Evolutionary conservation across 2,113 vertebrate genomes (phyloP).

Genomic region (Toxotes chatareus): DNA sequence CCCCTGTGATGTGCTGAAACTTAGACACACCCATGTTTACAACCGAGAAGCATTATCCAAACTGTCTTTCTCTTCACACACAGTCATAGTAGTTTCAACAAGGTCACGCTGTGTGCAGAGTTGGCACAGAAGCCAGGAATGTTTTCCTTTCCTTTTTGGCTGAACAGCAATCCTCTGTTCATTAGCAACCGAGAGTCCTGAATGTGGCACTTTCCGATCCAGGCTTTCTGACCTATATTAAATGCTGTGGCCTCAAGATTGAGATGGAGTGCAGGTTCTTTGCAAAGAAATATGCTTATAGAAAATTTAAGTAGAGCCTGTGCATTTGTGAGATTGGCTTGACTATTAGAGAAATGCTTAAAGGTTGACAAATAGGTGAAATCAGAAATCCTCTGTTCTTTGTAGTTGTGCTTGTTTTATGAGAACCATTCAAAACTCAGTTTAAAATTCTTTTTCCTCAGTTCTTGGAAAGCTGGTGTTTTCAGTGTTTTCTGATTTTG

Average conservation of each 20-base stretch:
- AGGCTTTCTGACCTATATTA: constrained; percentile 33
- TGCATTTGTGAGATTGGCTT: not conserved
- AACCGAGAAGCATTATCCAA: constrained; percentile 1
- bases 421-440: not conserved
- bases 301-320: not conserved
- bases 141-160: constrained; percentile 28
- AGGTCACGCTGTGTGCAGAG: constrained; percentile 51
- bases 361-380: not conserved
- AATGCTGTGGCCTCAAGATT: not conserved
- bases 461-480: constrained; percentile 6
- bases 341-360: not conserved
- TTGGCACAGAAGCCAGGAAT: constrained; percentile 56
- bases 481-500: not conserved
- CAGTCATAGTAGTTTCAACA: constrained; percentile 37
- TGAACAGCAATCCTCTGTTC: constrained; percentile 56
- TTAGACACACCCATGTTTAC: constrained; percentile 55
- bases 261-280: not conserved
- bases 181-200: constrained; percentile 9
- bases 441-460: not conserved
- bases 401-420: constrained; percentile 2
- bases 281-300: not conserved
- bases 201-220: constrained; percentile 28
- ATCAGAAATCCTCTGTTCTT: not conserved
- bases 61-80: constrained; percentile 1
- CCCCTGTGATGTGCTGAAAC: not conserved